phyloP scores from a whole-genome alignment of 1,140 invertebrate genomes.

The Drosophila arizonae region DNA sequence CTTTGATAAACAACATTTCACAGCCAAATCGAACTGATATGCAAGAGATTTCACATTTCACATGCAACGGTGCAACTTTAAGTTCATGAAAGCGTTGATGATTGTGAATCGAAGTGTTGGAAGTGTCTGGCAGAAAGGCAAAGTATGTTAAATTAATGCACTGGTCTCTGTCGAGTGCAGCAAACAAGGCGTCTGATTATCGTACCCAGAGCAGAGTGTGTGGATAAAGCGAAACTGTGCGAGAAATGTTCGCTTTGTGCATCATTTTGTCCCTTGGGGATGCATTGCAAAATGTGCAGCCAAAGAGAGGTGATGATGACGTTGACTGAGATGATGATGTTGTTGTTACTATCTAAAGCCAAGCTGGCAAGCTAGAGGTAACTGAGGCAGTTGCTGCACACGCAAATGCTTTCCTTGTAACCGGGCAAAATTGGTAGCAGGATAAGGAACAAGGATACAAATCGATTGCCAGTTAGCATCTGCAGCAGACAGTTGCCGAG shows the following conservation, averaged over 20 bases:
- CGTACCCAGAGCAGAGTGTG: conserved; percentile 29
- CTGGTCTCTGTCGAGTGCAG: conserved; percentile 34
- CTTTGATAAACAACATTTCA: too few relatives aligned
- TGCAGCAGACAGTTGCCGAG: conserved; percentile 35
- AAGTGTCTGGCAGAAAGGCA: conserved; percentile 6
- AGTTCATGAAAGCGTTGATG: conserved; percentile 1
- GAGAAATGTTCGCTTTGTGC: conserved; percentile 70
- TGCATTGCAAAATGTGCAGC: conserved; percentile 46
- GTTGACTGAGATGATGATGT: conserved; percentile 6
- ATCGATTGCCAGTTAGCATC: conserved; percentile 49
- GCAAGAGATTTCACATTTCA: too few relatives aligned
- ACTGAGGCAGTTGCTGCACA: conserved; percentile 5
- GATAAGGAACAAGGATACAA: conserved; percentile 31
- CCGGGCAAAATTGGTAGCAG: conserved; percentile 24
- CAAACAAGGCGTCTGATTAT: conserved; percentile 50
- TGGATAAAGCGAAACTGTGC: conserved; percentile 59
- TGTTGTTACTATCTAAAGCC: not conserved
- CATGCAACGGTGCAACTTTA: too few relatives aligned
- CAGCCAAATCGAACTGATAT: too few relatives aligned
- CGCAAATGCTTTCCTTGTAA: conserved; percentile 35
- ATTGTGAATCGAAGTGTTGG: conserved; percentile 16
- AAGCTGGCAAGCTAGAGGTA: not conserved
- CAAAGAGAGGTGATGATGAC: conserved; percentile 24
- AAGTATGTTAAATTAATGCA: conserved; percentile 48
- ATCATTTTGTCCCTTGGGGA: conserved; percentile 49